Base-by-base conservation (phyloP, 2,113 vertebrate species). In the Otocyon megalotis region DNA sequence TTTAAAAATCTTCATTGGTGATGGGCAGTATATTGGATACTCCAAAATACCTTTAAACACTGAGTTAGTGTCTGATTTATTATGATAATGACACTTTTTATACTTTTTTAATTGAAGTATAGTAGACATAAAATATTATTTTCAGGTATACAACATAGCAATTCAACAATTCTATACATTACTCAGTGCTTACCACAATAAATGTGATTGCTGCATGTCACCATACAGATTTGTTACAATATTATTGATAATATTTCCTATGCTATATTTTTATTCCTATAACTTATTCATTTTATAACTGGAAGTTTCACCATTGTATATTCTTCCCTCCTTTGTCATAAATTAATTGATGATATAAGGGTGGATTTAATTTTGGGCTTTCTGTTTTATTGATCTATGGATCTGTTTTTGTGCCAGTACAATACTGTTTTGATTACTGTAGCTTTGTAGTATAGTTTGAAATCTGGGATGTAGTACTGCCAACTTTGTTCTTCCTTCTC, bases 21-120 rank as follows among this genome's bases (percentile, higher is more conserved):
- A 69, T 60, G n/a, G 67, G 16, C 11, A 58, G 2, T 11, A 28
- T 5, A 7, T 13, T 93, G n/a, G n/a, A 79, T 65, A 76, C 63
- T 69, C 56, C 77, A 72, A 81, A 95, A 90, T 53, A 71, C 4
- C 30, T 88, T 92, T 48, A 74, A 84, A 94, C 76, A 76, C 81
- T 32, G 58, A 87, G 4, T 8, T 16, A 94, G 76, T 53, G 13
- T 56, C 37, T 76, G 26, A 48, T 76, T 28, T 48, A 22, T 76
- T 48, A 8, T 3, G 24, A 24, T 22, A 22, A 71, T 48, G 24
- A 76, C 72, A 76, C 37, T 74, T 74, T 48, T 67, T 65, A 62
- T 63, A 43, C 43, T 43, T 48, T 28, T 28, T 74, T 28, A 48
- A 74, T 26, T 48, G 20, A 71, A 71, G n/a, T 71, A 35, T 35